Conservation (phyloP, 2,113 vertebrate species). For the Morone saxatilis region DNA sequence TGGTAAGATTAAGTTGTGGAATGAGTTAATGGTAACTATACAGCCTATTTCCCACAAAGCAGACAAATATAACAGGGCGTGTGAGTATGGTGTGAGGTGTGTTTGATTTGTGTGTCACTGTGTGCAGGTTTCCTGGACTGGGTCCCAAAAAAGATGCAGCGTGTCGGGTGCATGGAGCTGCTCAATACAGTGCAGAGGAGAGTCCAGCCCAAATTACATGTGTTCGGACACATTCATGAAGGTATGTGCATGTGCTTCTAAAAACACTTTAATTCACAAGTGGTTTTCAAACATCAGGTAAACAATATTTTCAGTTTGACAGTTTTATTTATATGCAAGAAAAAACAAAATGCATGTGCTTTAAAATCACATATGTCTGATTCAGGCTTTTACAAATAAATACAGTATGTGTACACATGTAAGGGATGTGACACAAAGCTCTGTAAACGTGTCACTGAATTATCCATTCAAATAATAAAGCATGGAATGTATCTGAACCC, state of each 20-base stretch:
- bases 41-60: background rate
- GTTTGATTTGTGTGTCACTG: background rate
- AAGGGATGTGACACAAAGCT: background rate
- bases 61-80: no score
- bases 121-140: constrained; percentile 94
- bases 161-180: constrained; percentile 96
- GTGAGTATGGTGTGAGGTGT: no score
- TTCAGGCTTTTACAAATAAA: background rate
- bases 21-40: background rate
- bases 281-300: background rate
- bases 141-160: constrained; percentile 98
- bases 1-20: background rate
- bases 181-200: constrained; percentile 96
- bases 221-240: constrained; percentile 98
- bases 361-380: background rate
- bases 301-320: background rate
- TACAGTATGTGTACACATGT: background rate
- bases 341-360: background rate
- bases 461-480: background rate
- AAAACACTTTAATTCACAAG: background rate
- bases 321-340: background rate
- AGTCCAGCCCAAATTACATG: constrained; percentile 93
- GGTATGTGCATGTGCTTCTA: constrained; percentile 78
- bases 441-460: background rate
- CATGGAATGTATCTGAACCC: background rate